Percentiles rank a stretch among this genome's conserved stretches.
Conservation (phyloP, 2,113 vertebrate genomes). For the Daubentonia madagascariensis region DNA sequence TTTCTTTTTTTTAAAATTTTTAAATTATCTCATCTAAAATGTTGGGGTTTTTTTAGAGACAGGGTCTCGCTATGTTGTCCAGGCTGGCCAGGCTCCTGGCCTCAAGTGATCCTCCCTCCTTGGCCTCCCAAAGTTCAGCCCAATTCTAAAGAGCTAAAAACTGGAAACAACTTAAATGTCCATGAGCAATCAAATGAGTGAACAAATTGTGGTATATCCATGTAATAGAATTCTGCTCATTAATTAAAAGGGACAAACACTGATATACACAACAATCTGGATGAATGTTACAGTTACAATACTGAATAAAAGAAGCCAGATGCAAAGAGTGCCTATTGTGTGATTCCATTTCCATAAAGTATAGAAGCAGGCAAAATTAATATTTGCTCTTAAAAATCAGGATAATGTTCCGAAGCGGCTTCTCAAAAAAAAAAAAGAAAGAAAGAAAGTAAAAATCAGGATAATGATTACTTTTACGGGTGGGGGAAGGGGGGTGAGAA, state of each 20-base stretch:
- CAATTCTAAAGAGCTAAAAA: not conserved
- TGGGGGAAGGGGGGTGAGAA: not conserved
- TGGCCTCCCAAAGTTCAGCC: too few relatives aligned
- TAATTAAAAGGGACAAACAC: not conserved
- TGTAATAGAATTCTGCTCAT: not conserved
- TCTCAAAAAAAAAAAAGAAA: too few relatives aligned
- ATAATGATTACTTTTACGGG: rapidly evolving
- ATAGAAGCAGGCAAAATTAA: not conserved
- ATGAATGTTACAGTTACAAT: not conserved
- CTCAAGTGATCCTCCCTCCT: too few relatives aligned
- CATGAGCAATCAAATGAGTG: not conserved
- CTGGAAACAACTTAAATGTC: not conserved
- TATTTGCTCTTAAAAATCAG: not conserved
- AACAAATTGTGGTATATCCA: not conserved
- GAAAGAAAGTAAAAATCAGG: not conserved
- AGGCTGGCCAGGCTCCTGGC: too few relatives aligned
- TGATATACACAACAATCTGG: not conserved
- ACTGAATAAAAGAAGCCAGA: not conserved
- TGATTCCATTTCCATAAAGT: not conserved
- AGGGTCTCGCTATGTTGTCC: too few relatives aligned
- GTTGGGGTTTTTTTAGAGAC: too few relatives aligned
- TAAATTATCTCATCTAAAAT: not conserved
- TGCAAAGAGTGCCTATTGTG: not conserved
- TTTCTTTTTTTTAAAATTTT: not conserved
- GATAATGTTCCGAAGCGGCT: too few relatives aligned